Base-by-base conservation (phyloP, 2,797 vertebrate genomes). In the Crenichthys baileyi region DNA sequence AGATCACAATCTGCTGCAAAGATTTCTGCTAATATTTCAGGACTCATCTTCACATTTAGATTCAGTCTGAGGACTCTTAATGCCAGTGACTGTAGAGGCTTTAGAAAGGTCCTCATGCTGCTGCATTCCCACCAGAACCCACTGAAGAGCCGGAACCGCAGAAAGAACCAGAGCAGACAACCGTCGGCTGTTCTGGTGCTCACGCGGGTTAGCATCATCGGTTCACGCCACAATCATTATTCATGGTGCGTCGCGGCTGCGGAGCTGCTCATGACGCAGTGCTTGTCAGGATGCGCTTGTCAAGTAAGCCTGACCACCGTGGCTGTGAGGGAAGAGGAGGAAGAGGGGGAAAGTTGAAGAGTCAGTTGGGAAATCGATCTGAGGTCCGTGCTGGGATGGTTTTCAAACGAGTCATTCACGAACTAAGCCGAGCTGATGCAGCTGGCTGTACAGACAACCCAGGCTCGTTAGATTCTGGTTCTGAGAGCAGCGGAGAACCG, bases 201-300 rank as follows among this genome's bases (percentile, higher is more conserved):
- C 81, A 15, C 74, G 58, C 67, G 44, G 72, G 79, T 85, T 80
- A 84, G 87, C 87, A 36, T 89, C 85, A 78, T 82, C 55, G 46
- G 82, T 75, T 76, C 77, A 24, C 41, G 79, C 86, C 90, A 86
- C 55, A 9, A 91, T 93, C 91, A 91, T 91, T 91, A 93, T 93
- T 89, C 93, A 90, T 53, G 83, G 86, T 4, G 88, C 53, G 58
- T 91, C 31, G 70, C 77, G 26, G 77, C 22, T 82, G 86, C 89
- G 68, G 85, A 81, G 85, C 92, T 83, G 87, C 86, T 90, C 82
- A 0, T 53, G 83, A 81, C 84, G 91, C 89, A 76, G 82, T 0
- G 79, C 84, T 15, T 85, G 88, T 92, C 89, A 92, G 76, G 90
- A 90, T 78, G 79, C 77, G 87, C 85, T 41, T 88, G 87, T 87